These are phyloP conservation scores for Galago senegalensis DNA, from an alignment of 2,797 vertebrate genomes.

Conservation along the genomic window DNA sequence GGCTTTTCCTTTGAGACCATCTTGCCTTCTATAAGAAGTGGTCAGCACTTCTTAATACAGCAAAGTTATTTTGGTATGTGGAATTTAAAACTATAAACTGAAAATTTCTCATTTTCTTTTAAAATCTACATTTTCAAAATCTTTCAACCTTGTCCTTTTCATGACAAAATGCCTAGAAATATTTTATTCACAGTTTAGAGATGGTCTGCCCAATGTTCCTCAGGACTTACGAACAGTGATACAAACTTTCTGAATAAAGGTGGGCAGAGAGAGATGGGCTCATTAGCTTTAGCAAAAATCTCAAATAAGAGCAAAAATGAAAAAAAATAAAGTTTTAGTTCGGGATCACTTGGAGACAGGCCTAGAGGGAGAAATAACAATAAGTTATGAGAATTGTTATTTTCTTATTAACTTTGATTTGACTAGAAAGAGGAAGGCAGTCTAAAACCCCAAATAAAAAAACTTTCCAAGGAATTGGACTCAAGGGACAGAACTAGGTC, in stretches of 20 bases:
- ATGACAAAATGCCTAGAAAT: neutral
- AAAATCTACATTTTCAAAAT: constrained; percentile 4
- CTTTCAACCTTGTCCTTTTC: neutral
- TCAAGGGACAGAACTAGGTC: neutral
- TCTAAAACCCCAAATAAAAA: neutral
- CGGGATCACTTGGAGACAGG: constrained; percentile 25
- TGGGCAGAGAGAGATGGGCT: neutral
- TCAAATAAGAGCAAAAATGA: constrained; percentile 19
- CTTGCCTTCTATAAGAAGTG: neutral
- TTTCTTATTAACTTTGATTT: constrained; percentile 59
- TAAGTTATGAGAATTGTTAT: constrained; percentile 22
- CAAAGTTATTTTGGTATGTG: neutral
- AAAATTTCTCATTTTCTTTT: constrained; percentile 49
- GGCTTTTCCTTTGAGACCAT: constrained; percentile 8
- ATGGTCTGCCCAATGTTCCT: neutral
- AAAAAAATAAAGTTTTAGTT: constrained; percentile 38
- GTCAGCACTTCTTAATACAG: neutral
- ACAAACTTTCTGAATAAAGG: constrained; percentile 16
- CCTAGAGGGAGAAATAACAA: neutral
- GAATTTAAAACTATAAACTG: neutral
- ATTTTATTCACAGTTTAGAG: neutral
- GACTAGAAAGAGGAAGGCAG: constrained; percentile 29
- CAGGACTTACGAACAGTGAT: neutral
- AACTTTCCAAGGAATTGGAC: neutral
- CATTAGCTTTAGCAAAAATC: neutral